Conservation (phyloP, 2,888 invertebrate genomes). For the Dyspetes luteomarginatus region DNA sequence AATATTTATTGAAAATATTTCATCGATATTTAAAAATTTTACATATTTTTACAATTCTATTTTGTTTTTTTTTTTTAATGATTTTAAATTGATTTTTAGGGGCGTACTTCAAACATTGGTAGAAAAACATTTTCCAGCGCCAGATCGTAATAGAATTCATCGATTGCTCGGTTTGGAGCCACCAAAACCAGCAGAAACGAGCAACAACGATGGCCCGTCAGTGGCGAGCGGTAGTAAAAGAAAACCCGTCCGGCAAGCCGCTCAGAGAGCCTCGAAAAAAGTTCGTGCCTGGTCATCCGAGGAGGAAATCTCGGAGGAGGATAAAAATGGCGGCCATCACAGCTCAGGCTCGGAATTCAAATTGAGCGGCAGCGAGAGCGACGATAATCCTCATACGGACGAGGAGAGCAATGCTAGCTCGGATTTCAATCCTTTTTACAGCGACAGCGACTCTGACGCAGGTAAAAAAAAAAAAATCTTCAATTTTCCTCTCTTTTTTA, state of each 20-base stretch:
- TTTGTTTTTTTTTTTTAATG: conserved; percentile 1
- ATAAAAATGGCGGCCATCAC: conserved; percentile 82
- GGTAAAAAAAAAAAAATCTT: conserved; percentile 86
- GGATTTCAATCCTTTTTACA: conserved; percentile 97
- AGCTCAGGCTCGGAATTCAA: conserved; percentile 86
- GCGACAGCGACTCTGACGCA: conserved; percentile 92
- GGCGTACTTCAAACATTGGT: conserved; percentile 98
- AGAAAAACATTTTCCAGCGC: conserved; percentile 99
- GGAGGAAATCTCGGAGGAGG: conserved; percentile 85
- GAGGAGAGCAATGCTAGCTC: conserved; percentile 88
- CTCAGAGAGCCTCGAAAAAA: conserved; percentile 85
- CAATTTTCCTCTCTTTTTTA: conserved; percentile 56
- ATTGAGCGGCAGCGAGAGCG: conserved; percentile 83
- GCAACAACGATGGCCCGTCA: conserved; percentile 84
- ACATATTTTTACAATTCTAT: no score
- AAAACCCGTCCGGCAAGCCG: conserved; percentile 87
- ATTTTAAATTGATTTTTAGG: conserved; percentile 85
- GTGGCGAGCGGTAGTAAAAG: conserved; percentile 84
- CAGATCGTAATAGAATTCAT: conserved; percentile 93
- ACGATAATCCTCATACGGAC: conserved; percentile 80
- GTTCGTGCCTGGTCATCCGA: conserved; percentile 84
- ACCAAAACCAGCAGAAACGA: conserved; percentile 82
- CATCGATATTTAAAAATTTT: no score
- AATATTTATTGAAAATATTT: no score
- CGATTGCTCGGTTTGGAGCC: conserved; percentile 89